Percentiles rank a stretch among this genome's conserved stretches.
Evolutionary conservation across 2,888 invertebrate genomes (phyloP).

Genomic region (Calliphora vomitoria): DNA sequence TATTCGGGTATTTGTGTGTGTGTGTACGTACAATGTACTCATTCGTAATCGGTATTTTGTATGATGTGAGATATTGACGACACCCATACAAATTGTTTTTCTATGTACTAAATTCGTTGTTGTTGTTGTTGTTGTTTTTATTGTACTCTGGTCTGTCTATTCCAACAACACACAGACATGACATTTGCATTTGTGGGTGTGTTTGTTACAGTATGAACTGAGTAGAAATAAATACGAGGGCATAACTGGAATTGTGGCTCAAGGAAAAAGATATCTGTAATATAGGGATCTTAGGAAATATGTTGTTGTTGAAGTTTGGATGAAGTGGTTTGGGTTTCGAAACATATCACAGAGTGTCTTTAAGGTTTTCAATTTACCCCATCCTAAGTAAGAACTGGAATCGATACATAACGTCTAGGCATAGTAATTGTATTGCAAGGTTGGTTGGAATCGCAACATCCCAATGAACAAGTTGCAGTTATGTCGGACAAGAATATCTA

Average conservation of each 20-base stretch:
- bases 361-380: too few relatives aligned
- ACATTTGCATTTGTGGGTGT: conserved; percentile 36
- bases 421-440: too few relatives aligned
- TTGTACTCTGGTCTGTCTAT: conserved; percentile 1
- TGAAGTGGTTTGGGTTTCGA: too few relatives aligned
- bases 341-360: too few relatives aligned
- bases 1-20: neutral
- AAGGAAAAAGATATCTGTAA: neutral
- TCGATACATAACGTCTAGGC: too few relatives aligned
- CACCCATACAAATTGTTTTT: conserved; percentile 65
- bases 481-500: too few relatives aligned
- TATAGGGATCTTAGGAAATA: too few relatives aligned
- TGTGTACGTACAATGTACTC: neutral
- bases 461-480: too few relatives aligned
- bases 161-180: conserved; percentile 24
- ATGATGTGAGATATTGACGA: conserved; percentile 56
- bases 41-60: conserved; percentile 37
- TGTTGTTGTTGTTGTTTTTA: conserved; percentile 16
- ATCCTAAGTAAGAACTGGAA: too few relatives aligned
- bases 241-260: neutral
- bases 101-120: conserved; percentile 29
- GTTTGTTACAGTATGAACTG: neutral
- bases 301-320: too few relatives aligned
- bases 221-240: neutral
- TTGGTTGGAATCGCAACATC: too few relatives aligned